Evolutionary conservation across 2,113 vertebrate genomes (phyloP), one percentile per base, ranked within the genome.

Genomic region (Rhombomys opimus): DNA sequence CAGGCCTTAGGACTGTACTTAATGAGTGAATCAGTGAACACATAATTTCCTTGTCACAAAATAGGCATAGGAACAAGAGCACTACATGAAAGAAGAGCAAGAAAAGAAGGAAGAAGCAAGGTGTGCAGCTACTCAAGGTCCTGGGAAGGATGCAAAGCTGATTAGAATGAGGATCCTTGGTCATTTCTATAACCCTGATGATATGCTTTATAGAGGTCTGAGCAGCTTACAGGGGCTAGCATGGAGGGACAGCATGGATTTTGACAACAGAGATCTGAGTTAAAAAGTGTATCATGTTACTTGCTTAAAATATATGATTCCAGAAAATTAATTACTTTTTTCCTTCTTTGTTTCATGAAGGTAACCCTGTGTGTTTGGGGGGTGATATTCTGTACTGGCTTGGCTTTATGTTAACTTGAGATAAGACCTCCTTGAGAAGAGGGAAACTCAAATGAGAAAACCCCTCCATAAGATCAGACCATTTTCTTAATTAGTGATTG

Each of bases 221-320:
- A 41, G 41, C 41, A 41, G 41, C 41, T 41, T 41, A 84, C 38
- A 32, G n/a, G 27, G 73, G 41, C 10, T 81, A 50, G 84, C 70
- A 54, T 10, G 23, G 50, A 78, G 52, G 90, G 27, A 91, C n/a
- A 38, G 82, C 8, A 68, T 78, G 22, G 46, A 85, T 57, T 90
- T 89, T 20, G 11, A 35, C 4, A 67, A 23, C 14, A 87, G 54
- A 95, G 54, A 87, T 76, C 65, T 84, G 46, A 38, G 14, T 92
- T 84, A 63, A 96, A 82, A 89, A 87, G 57, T 52, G n/a, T 57
- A 86, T 4, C 32, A n/a, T 9, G 38, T n/a, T 61, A 57, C 54
- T 88, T 52, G 46, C 17, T 96, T 87, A 30, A 89, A 41, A 41
- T 88, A 89, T 32, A 14, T 68, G 27, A 92, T 85, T 93, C 65